Conservation (phyloP, 2,113 vertebrate genomes). For the Amazona guildingii region DNA sequence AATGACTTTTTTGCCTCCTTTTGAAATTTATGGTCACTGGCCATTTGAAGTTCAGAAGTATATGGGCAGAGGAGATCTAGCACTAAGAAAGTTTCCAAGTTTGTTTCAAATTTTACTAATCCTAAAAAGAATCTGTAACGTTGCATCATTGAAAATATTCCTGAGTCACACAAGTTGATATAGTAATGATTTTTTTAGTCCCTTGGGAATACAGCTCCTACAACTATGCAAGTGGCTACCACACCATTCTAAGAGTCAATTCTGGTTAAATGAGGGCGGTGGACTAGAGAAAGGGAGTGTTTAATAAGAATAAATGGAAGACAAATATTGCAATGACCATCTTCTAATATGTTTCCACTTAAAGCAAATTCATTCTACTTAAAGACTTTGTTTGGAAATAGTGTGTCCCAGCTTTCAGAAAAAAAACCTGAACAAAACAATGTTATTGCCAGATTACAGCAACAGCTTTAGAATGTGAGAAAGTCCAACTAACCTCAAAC, state of each 20-base stretch:
- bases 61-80: not conserved
- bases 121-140: not conserved
- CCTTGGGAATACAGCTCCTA: not conserved
- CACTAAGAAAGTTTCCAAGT: not conserved
- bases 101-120: not conserved
- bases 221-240: accelerated
- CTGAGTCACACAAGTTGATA: not conserved
- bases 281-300: not conserved
- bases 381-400: not conserved
- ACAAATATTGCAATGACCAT: not conserved
- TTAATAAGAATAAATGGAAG: not conserved
- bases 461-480: not conserved
- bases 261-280: not conserved
- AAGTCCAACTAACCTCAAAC: not conserved
- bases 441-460: not conserved
- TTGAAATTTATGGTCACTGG: not conserved
- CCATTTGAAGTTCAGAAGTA: not conserved
- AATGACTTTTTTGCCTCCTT: not conserved
- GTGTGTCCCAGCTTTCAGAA: not conserved
- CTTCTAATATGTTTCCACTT: not conserved
- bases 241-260: not conserved
- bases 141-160: not conserved
- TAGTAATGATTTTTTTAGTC: not conserved
- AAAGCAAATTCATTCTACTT: not conserved
- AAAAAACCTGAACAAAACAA: not conserved